Conservation (phyloP, 2,888 invertebrate genomes). For the Nowickia ferox region DNA sequence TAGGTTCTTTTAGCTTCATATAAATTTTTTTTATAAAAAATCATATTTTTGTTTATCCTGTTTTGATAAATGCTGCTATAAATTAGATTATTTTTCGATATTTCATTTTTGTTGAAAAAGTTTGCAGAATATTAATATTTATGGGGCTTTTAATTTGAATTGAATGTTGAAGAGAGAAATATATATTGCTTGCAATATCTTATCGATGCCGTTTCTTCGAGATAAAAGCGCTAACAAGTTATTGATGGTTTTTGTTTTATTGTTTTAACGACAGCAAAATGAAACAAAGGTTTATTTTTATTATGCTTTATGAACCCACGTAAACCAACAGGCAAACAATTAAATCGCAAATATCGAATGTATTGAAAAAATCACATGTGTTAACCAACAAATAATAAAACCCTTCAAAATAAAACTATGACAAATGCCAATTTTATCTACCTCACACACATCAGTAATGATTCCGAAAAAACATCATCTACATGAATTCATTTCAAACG, state of each 20-base stretch:
- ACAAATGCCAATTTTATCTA: not conserved
- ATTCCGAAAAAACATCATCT: not conserved
- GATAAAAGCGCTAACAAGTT: conserved; percentile 51
- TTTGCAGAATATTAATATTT: conserved; percentile 1
- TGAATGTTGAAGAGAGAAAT: not conserved
- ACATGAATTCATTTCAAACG: not conserved
- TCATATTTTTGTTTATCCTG: too few relatives aligned
- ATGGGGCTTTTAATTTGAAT: not conserved
- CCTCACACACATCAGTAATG: not conserved
- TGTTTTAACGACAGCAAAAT: not conserved
- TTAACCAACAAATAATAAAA: not conserved
- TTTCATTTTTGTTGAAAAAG: not conserved
- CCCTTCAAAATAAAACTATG: conserved; percentile 27
- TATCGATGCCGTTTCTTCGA: conserved; percentile 44
- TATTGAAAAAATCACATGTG: not conserved
- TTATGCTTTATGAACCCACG: conserved; percentile 1
- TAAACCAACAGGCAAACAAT: not conserved
- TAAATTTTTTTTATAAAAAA: too few relatives aligned
- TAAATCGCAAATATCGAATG: conserved; percentile 31
- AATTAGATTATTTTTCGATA: not conserved
- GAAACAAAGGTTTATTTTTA: not conserved
- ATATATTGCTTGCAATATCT: conserved; percentile 42
- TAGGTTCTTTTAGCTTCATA: too few relatives aligned
- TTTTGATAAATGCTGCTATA: not conserved
- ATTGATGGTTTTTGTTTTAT: not conserved